Evolutionary conservation across 2,888 invertebrate genomes (phyloP).

Genomic region (Balanococcus diminutus): DNA sequence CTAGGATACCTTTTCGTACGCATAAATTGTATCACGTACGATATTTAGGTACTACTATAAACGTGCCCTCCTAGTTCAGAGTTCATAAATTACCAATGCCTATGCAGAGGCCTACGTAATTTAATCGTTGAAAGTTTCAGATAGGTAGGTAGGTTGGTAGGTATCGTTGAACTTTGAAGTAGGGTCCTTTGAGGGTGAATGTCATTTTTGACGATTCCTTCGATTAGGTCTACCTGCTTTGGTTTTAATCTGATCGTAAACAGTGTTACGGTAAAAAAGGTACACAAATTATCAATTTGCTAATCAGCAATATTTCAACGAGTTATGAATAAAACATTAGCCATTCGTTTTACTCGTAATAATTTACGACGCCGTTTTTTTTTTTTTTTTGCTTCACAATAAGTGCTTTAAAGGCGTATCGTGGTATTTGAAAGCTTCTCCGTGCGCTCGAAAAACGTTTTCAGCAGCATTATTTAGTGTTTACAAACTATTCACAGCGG

Average conservation of each 20-base stretch:
- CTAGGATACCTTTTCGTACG: too few relatives aligned
- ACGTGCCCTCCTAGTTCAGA: too few relatives aligned
- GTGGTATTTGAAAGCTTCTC: neutral
- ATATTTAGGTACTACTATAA: too few relatives aligned
- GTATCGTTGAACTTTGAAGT: too few relatives aligned
- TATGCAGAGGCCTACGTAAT: too few relatives aligned
- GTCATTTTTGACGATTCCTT: too few relatives aligned
- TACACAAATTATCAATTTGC: slow-evolving; percentile 38
- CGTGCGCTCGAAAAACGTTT: neutral
- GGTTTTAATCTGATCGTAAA: neutral
- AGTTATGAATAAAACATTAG: slow-evolving; percentile 31
- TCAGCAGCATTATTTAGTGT: neutral
- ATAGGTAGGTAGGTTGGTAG: too few relatives aligned
- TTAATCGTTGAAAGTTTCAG: too few relatives aligned
- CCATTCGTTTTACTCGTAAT: neutral
- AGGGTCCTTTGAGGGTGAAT: too few relatives aligned
- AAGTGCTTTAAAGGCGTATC: neutral
- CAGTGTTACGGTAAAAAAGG: neutral
- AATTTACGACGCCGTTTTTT: neutral
- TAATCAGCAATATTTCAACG: slow-evolving; percentile 21
- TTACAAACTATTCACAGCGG: neutral
- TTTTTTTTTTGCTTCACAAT: neutral
- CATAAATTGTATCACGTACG: too few relatives aligned
- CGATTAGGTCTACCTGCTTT: too few relatives aligned
- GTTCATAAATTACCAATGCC: too few relatives aligned